Base-by-base conservation (phyloP, 2,888 invertebrate genomes). In the Lasioglossum villosulum region DNA sequence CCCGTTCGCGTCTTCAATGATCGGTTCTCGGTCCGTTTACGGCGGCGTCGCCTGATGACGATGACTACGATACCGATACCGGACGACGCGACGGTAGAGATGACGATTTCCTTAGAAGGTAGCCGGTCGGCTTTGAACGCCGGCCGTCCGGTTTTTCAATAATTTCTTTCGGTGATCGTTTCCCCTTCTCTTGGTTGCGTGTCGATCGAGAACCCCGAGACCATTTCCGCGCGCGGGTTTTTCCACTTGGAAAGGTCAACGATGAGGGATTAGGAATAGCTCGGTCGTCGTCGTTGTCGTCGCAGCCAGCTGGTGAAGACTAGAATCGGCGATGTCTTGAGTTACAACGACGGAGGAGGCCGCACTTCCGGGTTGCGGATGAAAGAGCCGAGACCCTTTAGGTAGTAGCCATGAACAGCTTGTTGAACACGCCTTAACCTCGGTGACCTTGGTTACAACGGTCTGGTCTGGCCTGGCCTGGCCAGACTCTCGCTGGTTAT, bases 351-450 rank as follows among this genome's bases (percentile, higher is more conserved):
- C 56, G 56, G 12, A 10, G 37, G 4, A 23, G 12, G 14, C 56
- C 73, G 68, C 39, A 73, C 87, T 88, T 88, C 88, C 88, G 82
- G 84, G 82, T 73, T 87, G 71, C 70, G 37, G 76, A 48, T 52
- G 73, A 68, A 74, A 56, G 42, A 68, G 66, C 52, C 59, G 39
- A n/a, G 68, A 77, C 80, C 74, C 87, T 87, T 87, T 83, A 79
- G 76, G 80, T 87, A 79, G 85, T 81, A 88, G 88, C 83, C 75
- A 82, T 56, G 85, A 87, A 80, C 84, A 88, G 87, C 88, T 87
- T 85, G 87, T 88, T 85, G 84, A 85, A 87, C 88, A 88, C 85
- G 87, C 88, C 88, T 88, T 84, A 87, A 88, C 87, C 88, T 37
- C 80, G 39, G 56, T 30, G 80, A 82, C 85, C 88, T 81, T 87